phyloP scores from a whole-genome alignment of 2,888 invertebrate species.

The Drosophila parthenogenetica region DNA sequence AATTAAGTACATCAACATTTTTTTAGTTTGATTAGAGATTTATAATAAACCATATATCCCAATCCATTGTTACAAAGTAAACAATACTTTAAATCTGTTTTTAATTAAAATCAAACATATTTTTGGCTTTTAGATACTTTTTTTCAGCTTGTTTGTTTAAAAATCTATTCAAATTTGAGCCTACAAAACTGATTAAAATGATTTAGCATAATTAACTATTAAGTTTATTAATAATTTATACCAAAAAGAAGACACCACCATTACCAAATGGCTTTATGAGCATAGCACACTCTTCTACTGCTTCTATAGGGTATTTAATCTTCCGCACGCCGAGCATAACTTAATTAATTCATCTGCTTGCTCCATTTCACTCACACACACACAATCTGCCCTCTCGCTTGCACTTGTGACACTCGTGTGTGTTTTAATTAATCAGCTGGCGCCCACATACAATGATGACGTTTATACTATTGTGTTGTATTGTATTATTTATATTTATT shows the following conservation, averaged over 20 bases:
- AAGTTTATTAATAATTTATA: background rate
- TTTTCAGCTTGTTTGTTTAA: too few relatives aligned
- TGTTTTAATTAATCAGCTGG: slow-evolving; percentile 57
- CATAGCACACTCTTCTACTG: background rate
- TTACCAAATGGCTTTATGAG: background rate
- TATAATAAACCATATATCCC: too few relatives aligned
- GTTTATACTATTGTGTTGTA: slow-evolving; percentile 39
- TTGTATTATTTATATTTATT: slow-evolving; percentile 33
- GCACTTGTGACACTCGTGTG: slow-evolving; percentile 14
- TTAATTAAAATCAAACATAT: too few relatives aligned
- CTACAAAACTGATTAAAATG: too few relatives aligned
- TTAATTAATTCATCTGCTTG: background rate
- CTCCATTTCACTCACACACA: background rate
- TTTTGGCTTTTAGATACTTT: too few relatives aligned
- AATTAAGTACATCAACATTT: too few relatives aligned
- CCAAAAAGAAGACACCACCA: background rate
- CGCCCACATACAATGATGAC: slow-evolving; percentile 52
- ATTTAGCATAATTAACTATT: background rate
- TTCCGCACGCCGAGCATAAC: background rate
- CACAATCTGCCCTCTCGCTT: background rate
- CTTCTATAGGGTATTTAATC: slow-evolving; percentile 1
- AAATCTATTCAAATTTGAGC: too few relatives aligned
- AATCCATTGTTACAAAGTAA: too few relatives aligned
- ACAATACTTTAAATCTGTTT: too few relatives aligned
- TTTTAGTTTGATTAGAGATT: too few relatives aligned